Conservation (phyloP, 2,113 vertebrate species). For the Centrocercus urophasianus region DNA sequence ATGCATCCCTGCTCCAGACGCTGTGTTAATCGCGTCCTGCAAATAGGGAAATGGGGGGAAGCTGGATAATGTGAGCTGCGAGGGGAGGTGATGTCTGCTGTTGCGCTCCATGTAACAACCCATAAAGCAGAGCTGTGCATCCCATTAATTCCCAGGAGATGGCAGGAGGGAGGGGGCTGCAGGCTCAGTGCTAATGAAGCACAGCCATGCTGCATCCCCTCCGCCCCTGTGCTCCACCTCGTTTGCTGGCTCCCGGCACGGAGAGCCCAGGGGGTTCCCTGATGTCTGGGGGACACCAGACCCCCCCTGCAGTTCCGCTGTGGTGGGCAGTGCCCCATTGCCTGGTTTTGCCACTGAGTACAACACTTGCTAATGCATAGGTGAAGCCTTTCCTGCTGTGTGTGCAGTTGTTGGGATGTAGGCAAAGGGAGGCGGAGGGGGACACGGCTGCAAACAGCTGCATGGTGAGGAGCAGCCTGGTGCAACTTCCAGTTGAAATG, state of each 20-base stretch:
- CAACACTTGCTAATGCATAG: background rate
- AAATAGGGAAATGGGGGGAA: background rate
- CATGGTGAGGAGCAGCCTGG: background rate
- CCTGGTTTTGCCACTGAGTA: background rate
- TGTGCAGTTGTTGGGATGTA: background rate
- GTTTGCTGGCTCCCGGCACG: background rate
- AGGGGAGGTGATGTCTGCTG: background rate
- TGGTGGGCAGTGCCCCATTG: no score
- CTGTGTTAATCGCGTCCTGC: background rate
- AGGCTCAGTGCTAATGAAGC: rapidly evolving
- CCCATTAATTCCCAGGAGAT: background rate
- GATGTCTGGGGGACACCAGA: no score
- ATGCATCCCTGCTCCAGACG: rapidly evolving
- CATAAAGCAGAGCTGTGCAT: background rate
- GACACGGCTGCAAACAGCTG: background rate
- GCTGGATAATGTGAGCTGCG: rapidly evolving
- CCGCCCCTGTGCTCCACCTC: background rate
- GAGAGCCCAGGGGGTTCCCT: background rate
- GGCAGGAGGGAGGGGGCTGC: background rate
- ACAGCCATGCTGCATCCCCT: rapidly evolving
- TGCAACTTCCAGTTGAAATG: background rate
- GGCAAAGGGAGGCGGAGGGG: background rate
- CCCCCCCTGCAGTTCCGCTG: background rate
- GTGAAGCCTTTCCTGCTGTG: background rate
- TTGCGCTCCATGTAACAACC: no score